These are phyloP conservation scores for Hyaena hyaena DNA, from an alignment of 2,113 vertebrate genomes.

Conservation along the genomic window DNA sequence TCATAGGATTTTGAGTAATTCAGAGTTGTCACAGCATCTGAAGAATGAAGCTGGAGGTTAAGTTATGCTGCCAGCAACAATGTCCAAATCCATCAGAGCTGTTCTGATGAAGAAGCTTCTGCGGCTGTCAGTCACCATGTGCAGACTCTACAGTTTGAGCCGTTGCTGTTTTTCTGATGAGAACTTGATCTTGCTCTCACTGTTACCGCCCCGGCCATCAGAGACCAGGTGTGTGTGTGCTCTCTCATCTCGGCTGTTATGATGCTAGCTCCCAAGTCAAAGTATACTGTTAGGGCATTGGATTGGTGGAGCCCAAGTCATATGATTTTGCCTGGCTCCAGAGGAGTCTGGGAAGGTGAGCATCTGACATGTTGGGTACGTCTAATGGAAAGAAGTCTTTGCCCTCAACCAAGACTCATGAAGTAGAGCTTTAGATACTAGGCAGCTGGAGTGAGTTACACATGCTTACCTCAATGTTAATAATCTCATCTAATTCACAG, in stretches of 20 bases:
- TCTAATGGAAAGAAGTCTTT: slow-evolving; percentile 1
- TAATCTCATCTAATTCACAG: background rate
- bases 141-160: background rate
- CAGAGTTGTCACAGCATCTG: slow-evolving; percentile 32
- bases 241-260: background rate
- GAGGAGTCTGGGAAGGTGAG: background rate
- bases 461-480: background rate
- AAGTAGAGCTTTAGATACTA: background rate
- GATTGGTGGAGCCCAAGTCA: background rate
- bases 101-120: background rate
- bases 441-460: background rate
- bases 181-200: background rate
- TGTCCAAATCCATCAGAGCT: slow-evolving; percentile 15
- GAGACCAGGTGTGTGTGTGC: background rate
- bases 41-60: slow-evolving; percentile 46
- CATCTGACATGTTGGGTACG: background rate
- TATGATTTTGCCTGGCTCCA: background rate
- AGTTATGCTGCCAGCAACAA: slow-evolving; percentile 49
- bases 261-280: background rate
- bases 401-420: background rate
- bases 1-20: slow-evolving; percentile 64
- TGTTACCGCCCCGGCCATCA: background rate
- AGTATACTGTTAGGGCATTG: background rate
- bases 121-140: background rate
- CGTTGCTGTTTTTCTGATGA: background rate